Percentiles rank a stretch among this genome's conserved stretches.
phyloP scores from a whole-genome alignment of 30 jellyfish, hydroid and myxozoan genomes.

The Haliclystus octoradiatus region DNA sequence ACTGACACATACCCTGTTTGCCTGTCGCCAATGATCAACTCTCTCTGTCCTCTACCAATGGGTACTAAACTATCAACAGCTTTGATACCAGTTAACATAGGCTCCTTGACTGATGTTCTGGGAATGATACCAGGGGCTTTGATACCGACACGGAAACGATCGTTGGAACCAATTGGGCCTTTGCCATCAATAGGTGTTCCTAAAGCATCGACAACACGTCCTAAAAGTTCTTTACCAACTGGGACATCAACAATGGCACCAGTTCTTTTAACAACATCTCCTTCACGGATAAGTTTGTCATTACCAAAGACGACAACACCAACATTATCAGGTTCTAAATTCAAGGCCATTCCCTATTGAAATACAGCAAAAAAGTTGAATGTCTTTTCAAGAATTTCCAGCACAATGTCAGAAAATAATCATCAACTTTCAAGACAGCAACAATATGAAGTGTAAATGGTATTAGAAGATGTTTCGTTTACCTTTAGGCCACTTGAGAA shows the following conservation, averaged over 20 bases:
- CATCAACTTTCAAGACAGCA: background rate
- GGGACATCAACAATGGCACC: constrained; percentile 99
- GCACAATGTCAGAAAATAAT: too few relatives aligned
- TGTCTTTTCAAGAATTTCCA: background rate
- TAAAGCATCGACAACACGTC: constrained; percentile 99
- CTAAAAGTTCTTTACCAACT: constrained; percentile 90
- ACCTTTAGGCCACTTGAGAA: constrained; percentile 98
- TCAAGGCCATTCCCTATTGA: constrained; percentile 99
- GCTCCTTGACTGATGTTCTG: constrained; percentile 97
- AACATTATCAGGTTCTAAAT: constrained; percentile 98
- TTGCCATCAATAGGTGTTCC: constrained; percentile 99
- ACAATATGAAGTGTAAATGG: background rate
- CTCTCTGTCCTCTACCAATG: constrained; percentile 99
- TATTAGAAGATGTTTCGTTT: background rate
- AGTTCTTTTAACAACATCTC: constrained; percentile 96
- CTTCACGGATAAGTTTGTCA: constrained; percentile 96
- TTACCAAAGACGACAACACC: constrained; percentile 99
- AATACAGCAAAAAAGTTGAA: background rate
- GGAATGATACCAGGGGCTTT: constrained; percentile 99
- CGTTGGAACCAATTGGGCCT: constrained; percentile 70
- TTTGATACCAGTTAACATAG: constrained; percentile 98
- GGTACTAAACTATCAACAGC: constrained; percentile 99
- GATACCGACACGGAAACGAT: constrained; percentile 92
- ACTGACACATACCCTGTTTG: constrained; percentile 77
- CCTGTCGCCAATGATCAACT: constrained; percentile 99